Conservation (phyloP, 2,888 invertebrate species). For the Entomobrya proxima region DNA sequence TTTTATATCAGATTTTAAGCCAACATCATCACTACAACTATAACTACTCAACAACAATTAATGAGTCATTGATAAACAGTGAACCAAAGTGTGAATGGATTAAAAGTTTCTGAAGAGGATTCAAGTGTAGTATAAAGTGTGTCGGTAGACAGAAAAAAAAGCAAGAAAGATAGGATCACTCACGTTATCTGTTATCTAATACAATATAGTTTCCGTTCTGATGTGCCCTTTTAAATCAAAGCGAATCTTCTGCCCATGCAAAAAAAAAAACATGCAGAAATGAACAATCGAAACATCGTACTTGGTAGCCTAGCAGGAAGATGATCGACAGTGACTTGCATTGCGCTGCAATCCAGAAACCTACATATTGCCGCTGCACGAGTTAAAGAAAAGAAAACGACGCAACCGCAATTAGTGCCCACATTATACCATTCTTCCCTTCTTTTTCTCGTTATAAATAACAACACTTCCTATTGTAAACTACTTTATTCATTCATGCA, state of each 20-base stretch:
- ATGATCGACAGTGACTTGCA: background rate
- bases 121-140: background rate
- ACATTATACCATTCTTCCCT: background rate
- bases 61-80: background rate
- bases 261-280: background rate
- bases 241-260: background rate
- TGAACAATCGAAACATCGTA: background rate
- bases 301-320: background rate
- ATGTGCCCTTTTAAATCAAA: background rate
- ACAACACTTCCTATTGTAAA: background rate
- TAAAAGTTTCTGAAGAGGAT: background rate
- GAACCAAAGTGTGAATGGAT: background rate
- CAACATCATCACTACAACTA: no score
- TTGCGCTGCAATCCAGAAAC: constrained; percentile 22
- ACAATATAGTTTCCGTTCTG: background rate
- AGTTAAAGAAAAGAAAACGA: background rate
- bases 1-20: background rate
- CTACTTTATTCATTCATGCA: constrained; percentile 27
- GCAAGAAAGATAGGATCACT: background rate
- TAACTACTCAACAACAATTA: background rate
- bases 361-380: constrained; percentile 24
- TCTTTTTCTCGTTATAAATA: constrained; percentile 6
- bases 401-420: background rate
- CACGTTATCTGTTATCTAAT: constrained; percentile 18
- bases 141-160: no score